These are phyloP conservation scores for Diaprepes abbreviatus DNA, from an alignment of 2,888 invertebrate genomes.

Conservation along the genomic window DNA sequence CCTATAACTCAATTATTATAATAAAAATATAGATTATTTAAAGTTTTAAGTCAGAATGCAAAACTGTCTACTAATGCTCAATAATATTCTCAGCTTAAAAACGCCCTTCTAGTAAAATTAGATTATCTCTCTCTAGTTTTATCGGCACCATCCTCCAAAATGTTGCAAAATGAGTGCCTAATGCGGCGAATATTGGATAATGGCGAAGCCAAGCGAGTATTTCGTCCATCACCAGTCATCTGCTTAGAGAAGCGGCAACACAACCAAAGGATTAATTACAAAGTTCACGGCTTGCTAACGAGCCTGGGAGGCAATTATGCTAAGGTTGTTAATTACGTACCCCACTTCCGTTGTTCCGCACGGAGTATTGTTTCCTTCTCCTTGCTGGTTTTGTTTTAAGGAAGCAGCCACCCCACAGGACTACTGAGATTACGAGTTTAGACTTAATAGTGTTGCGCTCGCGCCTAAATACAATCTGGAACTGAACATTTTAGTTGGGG, in stretches of 20 bases:
- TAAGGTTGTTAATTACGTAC: conserved; percentile 68
- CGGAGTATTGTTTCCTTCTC: conserved; percentile 28
- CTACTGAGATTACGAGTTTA: conserved; percentile 11
- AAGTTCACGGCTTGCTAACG: conserved; percentile 71
- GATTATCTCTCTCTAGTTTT: too few relatives aligned
- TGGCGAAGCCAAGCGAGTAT: conserved; percentile 13
- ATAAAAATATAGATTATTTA: too few relatives aligned
- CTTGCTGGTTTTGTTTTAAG: conserved; percentile 16
- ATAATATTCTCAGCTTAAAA: too few relatives aligned
- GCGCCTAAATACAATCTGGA: neutral
- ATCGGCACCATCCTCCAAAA: neutral
- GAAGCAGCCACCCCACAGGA: conserved; percentile 2
- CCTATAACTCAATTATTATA: too few relatives aligned
- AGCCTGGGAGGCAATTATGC: conserved; percentile 69
- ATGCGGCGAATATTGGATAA: conserved; percentile 18
- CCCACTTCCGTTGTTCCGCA: conserved; percentile 56
- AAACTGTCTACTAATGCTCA: too few relatives aligned
- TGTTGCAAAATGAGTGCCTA: neutral
- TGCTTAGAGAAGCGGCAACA: conserved; percentile 33
- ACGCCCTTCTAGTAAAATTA: too few relatives aligned
- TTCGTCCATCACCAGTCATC: conserved; percentile 16
- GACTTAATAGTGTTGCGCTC: conserved; percentile 24
- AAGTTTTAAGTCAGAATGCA: too few relatives aligned
- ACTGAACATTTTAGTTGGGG: neutral
- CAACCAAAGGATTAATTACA: conserved; percentile 70